Base-by-base conservation (phyloP, 2,797 vertebrate species). In the Peromyscus attwateri region DNA sequence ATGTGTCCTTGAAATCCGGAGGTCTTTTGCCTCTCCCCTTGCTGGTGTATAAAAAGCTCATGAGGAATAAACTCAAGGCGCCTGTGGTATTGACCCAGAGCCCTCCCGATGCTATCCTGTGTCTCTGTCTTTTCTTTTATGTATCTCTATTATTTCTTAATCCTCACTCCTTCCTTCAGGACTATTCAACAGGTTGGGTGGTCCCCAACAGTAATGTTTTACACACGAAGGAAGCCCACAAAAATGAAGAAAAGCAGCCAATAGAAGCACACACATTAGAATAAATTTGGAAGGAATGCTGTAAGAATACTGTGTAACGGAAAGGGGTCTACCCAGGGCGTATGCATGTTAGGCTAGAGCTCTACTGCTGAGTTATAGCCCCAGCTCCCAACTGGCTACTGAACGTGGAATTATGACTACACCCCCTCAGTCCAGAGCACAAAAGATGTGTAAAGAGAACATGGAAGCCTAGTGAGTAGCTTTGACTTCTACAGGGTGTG, bases 211-310 rank as follows among this genome's bases (percentile, higher is more conserved):
- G 21, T 76, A 66, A 31, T 89, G 27, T n/a, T 93, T 96, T 62
- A 31, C 52, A 23, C 13, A 60, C 21, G 55, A 34, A 31, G 87
- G 94, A 85, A 82, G 52, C 55, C 49, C 52, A 93, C 49, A 90
- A 29, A 55, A 71, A 29, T 10, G 27, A 40, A 25, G 91, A 37
- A 92, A 91, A 93, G 52, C 23, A 76, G 76, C 34, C 62, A 93
- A 76, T 1, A 90, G 92, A 94, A 80, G 75, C 27, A 77, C 64
- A 77, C 62, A 52, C 90, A 70, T 60, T 34, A 77, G 87, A 73
- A 0, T n/a, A 19, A 34, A 49, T 64, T 92, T 92, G 27, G 70
- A 92, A 71, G 31, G 80, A 80, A 55, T 6, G 52, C 60, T 31
- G 43, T 40, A 49, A n/a, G 43, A 31, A 37, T 6, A 29, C 1